A percentile compares a stretch with the other conserved stretches of the same genome.
Evolutionary conservation across 2,113 vertebrate genomes (phyloP).

Genomic region (Puntigrus tetrazona): DNA sequence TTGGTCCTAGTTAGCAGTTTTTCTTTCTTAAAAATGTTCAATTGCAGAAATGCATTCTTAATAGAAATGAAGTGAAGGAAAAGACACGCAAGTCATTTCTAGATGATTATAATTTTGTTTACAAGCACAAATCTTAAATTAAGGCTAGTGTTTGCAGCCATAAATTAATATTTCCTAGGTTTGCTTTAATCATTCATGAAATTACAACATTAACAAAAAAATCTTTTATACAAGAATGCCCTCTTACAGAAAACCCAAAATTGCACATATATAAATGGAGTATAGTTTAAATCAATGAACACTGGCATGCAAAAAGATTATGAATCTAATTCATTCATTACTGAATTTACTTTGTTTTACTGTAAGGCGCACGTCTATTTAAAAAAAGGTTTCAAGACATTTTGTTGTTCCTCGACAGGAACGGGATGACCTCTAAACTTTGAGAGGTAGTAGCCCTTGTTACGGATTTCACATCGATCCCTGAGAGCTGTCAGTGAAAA

Average conservation of each 20-base stretch:
- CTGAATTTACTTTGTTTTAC: constrained; percentile 8
- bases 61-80: neutral
- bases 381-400: neutral
- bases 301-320: neutral
- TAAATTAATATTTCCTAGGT: neutral
- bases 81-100: neutral
- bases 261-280: neutral
- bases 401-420: constrained; percentile 11
- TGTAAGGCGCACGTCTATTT: neutral
- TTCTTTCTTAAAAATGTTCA: too few species aligned
- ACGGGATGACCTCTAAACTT: neutral
- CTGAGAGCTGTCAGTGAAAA: neutral
- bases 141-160: neutral
- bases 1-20: neutral
- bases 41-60: too few species aligned
- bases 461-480: neutral
- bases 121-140: neutral
- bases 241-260: neutral
- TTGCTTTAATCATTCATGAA: neutral
- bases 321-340: neutral
- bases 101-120: neutral
- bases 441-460: neutral
- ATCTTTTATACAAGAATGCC: constrained; percentile 4
- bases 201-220: neutral
- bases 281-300: neutral